Percentiles rank a stretch among this genome's conserved stretches.
Conservation (phyloP, 1,140 invertebrate species). For the Drosophila funebris region DNA sequence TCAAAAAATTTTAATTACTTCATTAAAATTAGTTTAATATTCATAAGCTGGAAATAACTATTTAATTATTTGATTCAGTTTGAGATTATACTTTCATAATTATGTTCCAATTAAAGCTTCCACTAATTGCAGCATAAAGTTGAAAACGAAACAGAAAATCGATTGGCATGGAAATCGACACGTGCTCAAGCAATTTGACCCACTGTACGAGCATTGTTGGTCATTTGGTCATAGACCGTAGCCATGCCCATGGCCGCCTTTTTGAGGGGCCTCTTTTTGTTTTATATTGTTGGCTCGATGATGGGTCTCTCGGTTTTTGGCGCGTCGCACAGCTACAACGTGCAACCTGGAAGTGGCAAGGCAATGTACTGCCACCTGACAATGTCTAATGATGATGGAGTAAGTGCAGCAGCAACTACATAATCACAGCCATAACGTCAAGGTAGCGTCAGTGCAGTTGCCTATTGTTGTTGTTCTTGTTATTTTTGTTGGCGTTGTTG, state of each 20-base stretch:
- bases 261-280: constrained; percentile 18
- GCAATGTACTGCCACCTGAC: constrained; percentile 59
- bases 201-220: constrained; percentile 22
- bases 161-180: neutral
- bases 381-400: constrained; percentile 71
- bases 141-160: neutral
- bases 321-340: constrained; percentile 32
- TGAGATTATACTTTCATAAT: neutral
- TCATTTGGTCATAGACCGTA: constrained; percentile 18
- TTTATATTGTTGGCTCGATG: constrained; percentile 39
- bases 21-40: neutral
- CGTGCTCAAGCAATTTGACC: neutral
- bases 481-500: constrained; percentile 22
- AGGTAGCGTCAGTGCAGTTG: constrained; percentile 10
- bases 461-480: constrained; percentile 13
- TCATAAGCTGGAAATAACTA: neutral
- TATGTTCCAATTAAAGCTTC: neutral
- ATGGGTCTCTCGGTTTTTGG: constrained; percentile 33
- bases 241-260: constrained; percentile 30
- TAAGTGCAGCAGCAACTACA: constrained; percentile 49
- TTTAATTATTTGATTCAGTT: neutral
- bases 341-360: constrained; percentile 50
- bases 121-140: neutral
- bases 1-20: neutral
- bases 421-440: constrained; percentile 57